Percentiles rank a stretch among this genome's conserved stretches.
Conservation (phyloP, 2,113 vertebrate species). For the Hippopotamus amphibius region DNA sequence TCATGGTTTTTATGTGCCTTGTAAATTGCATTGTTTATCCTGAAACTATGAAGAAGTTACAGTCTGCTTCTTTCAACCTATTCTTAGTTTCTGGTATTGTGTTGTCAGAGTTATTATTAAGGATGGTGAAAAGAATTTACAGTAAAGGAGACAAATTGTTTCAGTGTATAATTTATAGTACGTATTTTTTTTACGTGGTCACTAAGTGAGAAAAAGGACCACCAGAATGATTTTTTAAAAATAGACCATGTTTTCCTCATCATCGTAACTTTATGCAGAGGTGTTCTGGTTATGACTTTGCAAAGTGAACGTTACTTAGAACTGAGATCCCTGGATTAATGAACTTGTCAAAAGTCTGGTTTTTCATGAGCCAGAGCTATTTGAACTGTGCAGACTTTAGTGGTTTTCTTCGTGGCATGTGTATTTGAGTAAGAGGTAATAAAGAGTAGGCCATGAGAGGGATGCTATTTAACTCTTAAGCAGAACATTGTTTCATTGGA, state of each 20-base stretch:
- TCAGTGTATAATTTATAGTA: not conserved
- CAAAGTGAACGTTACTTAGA: not conserved
- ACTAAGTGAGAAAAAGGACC: conserved; percentile 15
- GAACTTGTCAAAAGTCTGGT: not conserved
- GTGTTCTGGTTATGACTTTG: not conserved
- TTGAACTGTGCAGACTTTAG: not conserved
- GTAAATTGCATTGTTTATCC: conserved; percentile 28
- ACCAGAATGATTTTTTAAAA: not conserved
- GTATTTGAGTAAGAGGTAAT: not conserved
- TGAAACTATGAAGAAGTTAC: conserved; percentile 24
- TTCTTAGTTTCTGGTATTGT: not conserved
- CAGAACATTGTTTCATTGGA: not conserved
- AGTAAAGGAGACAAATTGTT: conserved; percentile 11
- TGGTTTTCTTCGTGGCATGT: not conserved
- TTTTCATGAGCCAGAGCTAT: conserved; percentile 51
- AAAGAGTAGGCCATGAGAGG: not conserved
- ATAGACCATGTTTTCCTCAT: not conserved
- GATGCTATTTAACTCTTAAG: conserved; percentile 49
- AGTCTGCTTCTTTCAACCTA: not conserved
- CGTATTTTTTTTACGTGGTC: not conserved
- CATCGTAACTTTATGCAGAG: not conserved
- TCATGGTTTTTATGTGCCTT: conserved; percentile 46
- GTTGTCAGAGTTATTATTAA: not conserved
- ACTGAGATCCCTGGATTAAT: not conserved
- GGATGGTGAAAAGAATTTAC: conserved; percentile 5